Evolutionary conservation across 2,113 vertebrate genomes (phyloP), one percentile per base, ranked within the genome.

Genomic region (Cygnus buccinator): DNA sequence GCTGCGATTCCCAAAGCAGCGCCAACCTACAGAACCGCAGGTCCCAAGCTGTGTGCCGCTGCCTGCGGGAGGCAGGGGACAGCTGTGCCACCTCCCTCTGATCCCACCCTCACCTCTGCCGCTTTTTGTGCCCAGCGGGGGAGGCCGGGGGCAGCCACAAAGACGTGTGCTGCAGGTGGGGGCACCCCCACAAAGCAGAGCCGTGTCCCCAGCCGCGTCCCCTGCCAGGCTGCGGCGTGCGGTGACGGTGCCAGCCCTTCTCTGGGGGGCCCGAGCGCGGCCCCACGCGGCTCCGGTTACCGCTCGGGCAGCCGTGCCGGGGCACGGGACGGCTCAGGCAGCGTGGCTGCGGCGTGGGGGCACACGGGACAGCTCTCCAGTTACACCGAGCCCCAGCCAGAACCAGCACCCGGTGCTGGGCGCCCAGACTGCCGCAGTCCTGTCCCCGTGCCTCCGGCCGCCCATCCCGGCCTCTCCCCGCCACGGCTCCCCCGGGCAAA

Each of bases 1-100:
- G 37, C 20, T 61, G 39, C 7, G 1, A 23, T 9, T 44, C 65
- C 5, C 0, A 8, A 63, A 44, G 59, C 63, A 37, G 46, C 26
- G 46, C 3, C 12, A 62, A 13, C 35, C 3, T 9, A 20, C 26
- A 50, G 31, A 54, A 48, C 12, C n/a, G 29, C 10, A 1, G 5
- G 10, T 61, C 13, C 39, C 16, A 7, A 26, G 20, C n/a, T 7
- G 6, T 0, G 6, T 63, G 71, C 41, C 6, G 8, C 1, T 3
- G 52, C 50, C 46, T 15, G 62, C 0, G 1, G 67, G 70, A 72
- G 9, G 33, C 39, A 5, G 25, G 39, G 67, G n/a, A 61, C 2
- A 5, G 2, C 50, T 0, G 0, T 12, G 39, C 57, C 44, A n/a
- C 18, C 20, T 0, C 28, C 3, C 33, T 13, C 43, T 14, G 72